Evolutionary conservation across 2,888 invertebrate genomes (phyloP).

Genomic region (Lumbricus terrestris): DNA sequence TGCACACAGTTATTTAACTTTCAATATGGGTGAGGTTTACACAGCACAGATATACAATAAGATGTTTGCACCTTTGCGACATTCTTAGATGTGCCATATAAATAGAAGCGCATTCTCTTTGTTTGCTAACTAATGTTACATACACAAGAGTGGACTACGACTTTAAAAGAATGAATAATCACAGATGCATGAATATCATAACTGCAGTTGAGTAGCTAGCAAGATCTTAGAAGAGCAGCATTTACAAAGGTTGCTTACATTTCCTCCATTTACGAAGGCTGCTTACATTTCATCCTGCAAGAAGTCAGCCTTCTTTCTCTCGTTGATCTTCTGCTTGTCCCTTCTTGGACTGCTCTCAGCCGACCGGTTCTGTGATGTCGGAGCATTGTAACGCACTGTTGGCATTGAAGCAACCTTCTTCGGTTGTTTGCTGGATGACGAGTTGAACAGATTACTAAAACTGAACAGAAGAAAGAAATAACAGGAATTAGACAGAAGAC

Average conservation of each 20-base stretch:
- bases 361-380: slow-evolving; percentile 50
- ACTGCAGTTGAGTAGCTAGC: not conserved
- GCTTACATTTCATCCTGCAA: slow-evolving; percentile 60
- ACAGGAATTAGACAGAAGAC: not conserved
- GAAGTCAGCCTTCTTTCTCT: slow-evolving; percentile 58
- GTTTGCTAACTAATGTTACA: not conserved
- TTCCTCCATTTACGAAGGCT: slow-evolving; percentile 49
- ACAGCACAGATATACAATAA: not conserved
- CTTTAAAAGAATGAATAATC: not conserved
- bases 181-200: not conserved
- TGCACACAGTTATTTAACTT: not conserved
- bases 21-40: not conserved
- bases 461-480: slow-evolving; percentile 57
- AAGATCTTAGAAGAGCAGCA: not conserved
- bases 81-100: not conserved
- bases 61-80: not conserved
- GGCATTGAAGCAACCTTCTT: slow-evolving; percentile 47
- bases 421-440: slow-evolving; percentile 56
- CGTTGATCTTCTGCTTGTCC: slow-evolving; percentile 54
- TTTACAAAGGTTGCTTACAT: slow-evolving; percentile 46
- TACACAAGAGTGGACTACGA: not conserved
- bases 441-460: slow-evolving; percentile 73
- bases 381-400: slow-evolving; percentile 74
- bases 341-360: slow-evolving; percentile 57
- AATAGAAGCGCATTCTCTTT: not conserved